Percentiles rank a stretch among this genome's conserved stretches.
Conservation (phyloP, 2,888 invertebrate species). For the Melipona bicolor region DNA sequence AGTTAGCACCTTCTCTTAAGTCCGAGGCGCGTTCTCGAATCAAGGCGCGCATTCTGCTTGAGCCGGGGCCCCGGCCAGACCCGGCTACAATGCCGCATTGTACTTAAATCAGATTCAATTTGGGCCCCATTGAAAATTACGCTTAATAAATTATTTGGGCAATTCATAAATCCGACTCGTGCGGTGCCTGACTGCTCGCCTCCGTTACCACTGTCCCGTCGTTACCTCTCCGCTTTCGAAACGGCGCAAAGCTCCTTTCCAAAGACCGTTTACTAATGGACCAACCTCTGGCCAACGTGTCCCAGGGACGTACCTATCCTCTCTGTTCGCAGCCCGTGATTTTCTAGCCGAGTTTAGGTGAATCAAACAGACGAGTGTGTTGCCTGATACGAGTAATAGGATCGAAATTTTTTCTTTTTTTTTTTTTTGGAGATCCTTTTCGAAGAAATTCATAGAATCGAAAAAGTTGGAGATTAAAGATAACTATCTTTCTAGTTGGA, state of each 20-base stretch:
- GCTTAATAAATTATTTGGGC: conserved; percentile 84
- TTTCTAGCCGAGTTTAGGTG: background rate
- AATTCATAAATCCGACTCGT: conserved; percentile 83
- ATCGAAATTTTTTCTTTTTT: background rate
- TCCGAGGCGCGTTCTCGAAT: conserved; percentile 76
- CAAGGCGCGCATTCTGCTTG: conserved; percentile 78
- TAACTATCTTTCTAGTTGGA: background rate
- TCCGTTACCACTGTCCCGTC: conserved; percentile 30
- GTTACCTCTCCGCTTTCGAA: conserved; percentile 61
- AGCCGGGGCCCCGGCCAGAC: conserved; percentile 57
- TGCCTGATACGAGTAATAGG: background rate
- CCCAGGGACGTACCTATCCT: conserved; percentile 54
- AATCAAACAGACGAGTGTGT: accelerated
- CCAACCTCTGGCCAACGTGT: conserved; percentile 46
- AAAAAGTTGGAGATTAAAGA: background rate
- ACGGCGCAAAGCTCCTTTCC: conserved; percentile 63
- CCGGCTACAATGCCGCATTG: conserved; percentile 81
- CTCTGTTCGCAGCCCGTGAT: background rate
- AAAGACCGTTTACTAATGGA: conserved; percentile 74
- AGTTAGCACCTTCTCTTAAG: conserved; percentile 81
- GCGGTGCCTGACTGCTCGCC: conserved; percentile 59
- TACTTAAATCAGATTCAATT: conserved; percentile 85
- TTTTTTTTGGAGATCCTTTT: background rate
- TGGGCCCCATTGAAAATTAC: conserved; percentile 84
- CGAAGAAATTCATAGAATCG: background rate